Evolutionary conservation across 2,888 invertebrate genomes (phyloP), one percentile per base, ranked within the genome.

Genomic region (Alcis repandata): DNA sequence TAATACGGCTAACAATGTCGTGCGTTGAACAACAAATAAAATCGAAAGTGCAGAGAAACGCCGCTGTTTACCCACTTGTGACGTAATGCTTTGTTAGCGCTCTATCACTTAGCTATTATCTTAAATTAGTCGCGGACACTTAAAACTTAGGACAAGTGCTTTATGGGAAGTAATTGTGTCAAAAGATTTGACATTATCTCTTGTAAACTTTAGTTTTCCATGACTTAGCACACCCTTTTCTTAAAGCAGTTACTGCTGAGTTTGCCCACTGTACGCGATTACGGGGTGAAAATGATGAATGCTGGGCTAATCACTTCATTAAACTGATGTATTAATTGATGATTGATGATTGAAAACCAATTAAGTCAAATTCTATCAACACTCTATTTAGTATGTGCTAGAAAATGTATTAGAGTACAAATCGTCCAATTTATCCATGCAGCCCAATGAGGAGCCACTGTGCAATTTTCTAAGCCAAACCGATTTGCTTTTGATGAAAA

Each of bases 41-140:
- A 90, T 85, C 84, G 90, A 90, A 90, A 90, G 89, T 85, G 81
- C 76, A 78, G 89, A 78, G 90, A 90, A 89, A 90, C 81, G 71
- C 71, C 19, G 74, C 60, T 65, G 74, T 57, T 73, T 67, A 66
- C 62, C 66, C 53, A 63, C 66, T 64, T 65, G 69, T 86, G 85
- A 86, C 80, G 86, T 74, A 86, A 86, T 67, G 73, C 49, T 59
- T 68, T 63, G 63, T 61, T 46, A 58, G 22, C 22, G 27, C 51
- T 51, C 43, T 56, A 45, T 52, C 27, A 48, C 19, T 46, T 27
- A 57, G 22, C 48, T 48, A 41, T 46, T 54, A 53, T 40, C 36
- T 27, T 13, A 15, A 56, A 56, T 61, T 61, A 45, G 53, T 13
- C 27, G 40, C 11, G 43, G 59, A 3, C 59, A 43, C 58, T 48